These are phyloP conservation scores for Cryptus viduatorius DNA, from an alignment of 2,888 invertebrate species.

Conservation along the genomic window DNA sequence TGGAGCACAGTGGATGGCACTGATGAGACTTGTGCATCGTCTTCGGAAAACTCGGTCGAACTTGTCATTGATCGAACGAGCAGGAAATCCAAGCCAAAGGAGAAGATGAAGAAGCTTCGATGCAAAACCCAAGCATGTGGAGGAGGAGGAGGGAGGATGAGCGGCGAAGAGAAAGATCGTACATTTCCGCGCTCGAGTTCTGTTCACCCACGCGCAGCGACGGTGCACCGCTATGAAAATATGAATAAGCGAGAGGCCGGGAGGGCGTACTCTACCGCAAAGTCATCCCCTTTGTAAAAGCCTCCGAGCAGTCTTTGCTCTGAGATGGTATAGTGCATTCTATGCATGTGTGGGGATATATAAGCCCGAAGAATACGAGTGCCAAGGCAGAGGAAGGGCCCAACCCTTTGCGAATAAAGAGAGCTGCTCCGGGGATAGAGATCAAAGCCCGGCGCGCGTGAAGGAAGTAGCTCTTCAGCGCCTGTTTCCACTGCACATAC, in stretches of 20 bases:
- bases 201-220: constrained; percentile 62
- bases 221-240: constrained; percentile 61
- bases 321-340: constrained; percentile 27
- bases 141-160: neutral
- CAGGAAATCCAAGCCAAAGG: constrained; percentile 72
- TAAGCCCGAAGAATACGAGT: constrained; percentile 55
- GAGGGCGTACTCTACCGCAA: constrained; percentile 68
- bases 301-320: constrained; percentile 46
- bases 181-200: constrained; percentile 74
- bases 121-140: constrained; percentile 5
- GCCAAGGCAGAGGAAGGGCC: constrained; percentile 51
- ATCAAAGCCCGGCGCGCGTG: constrained; percentile 65
- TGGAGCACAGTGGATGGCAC: constrained; percentile 35
- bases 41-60: constrained; percentile 73
- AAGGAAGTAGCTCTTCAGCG: constrained; percentile 64
- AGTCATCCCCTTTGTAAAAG: constrained; percentile 68
- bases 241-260: constrained; percentile 68
- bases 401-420: constrained; percentile 69
- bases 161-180: constrained; percentile 41
- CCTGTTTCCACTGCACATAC: constrained; percentile 48
- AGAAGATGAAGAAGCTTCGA: constrained; percentile 40
- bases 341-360: constrained; percentile 26
- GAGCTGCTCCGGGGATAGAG: constrained; percentile 59
- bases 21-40: constrained; percentile 56
- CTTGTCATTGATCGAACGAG: constrained; percentile 80